These are phyloP conservation scores for Ploceus nigricollis DNA, from an alignment of 2,113 vertebrate genomes.

Conservation along the genomic window DNA sequence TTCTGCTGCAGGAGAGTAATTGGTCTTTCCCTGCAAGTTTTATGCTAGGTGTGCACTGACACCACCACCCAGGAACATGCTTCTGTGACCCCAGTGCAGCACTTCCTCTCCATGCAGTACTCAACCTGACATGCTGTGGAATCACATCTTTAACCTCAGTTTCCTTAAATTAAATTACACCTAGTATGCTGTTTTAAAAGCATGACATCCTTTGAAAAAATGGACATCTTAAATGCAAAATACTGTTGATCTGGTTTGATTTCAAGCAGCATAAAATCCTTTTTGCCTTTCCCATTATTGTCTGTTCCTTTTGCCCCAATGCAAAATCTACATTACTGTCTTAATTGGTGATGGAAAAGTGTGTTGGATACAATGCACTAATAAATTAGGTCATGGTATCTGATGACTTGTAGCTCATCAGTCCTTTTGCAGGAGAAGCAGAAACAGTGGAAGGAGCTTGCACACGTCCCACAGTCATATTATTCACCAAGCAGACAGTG, in stretches of 20 bases:
- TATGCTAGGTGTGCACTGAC: neutral
- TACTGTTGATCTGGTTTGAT: neutral
- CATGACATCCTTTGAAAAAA: neutral
- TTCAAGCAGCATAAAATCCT: neutral
- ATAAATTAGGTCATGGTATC: neutral
- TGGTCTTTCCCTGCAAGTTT: neutral
- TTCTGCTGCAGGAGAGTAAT: neutral
- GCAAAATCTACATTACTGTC: neutral
- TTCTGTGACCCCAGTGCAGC: neutral
- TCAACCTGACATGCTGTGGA: neutral
- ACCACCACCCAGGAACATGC: neutral
- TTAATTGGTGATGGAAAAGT: neutral
- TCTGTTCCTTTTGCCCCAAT: neutral
- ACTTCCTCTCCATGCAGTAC: neutral
- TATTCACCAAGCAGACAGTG: neutral
- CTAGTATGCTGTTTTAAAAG: neutral
- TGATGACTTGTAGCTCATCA: neutral
- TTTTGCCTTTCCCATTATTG: neutral
- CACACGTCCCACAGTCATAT: accelerated
- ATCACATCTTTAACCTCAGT: neutral
- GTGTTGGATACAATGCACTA: neutral
- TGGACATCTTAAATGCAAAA: neutral
- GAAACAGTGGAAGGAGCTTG: neutral
- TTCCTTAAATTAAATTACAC: neutral
- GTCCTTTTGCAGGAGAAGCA: neutral